A percentile compares a stretch with the other conserved stretches of the same genome.
These are phyloP conservation scores for Tachycineta bicolor DNA, from an alignment of 2,113 vertebrate genomes.

Conservation along the genomic window DNA sequence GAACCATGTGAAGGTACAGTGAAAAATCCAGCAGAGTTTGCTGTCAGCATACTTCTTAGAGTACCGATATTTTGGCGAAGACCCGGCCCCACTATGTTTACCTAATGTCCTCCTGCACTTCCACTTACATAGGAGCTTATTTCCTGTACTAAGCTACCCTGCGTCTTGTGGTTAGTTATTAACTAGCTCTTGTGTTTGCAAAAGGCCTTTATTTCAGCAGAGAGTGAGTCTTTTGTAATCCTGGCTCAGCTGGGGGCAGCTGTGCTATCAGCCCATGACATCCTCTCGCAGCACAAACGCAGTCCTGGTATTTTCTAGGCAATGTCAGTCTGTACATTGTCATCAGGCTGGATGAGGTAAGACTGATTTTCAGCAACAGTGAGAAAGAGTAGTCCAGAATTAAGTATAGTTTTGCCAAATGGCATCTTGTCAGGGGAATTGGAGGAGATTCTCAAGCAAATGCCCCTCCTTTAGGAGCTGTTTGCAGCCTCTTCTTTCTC, in stretches of 20 bases:
- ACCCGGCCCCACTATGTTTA: not conserved
- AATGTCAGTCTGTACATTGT: not conserved
- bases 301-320: not conserved
- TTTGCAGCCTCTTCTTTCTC: not conserved
- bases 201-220: not conserved
- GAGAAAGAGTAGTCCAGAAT: not conserved
- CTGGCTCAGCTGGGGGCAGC: rapidly evolving
- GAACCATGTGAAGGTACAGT: not conserved
- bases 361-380: not conserved
- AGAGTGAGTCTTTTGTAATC: not conserved
- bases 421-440: not conserved
- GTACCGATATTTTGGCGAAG: not conserved
- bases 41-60: not conserved
- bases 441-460: not conserved
- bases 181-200: not conserved
- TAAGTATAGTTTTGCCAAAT: not conserved
- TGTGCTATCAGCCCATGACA: not conserved
- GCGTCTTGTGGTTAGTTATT: not conserved
- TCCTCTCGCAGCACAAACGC: not conserved
- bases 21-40: not conserved
- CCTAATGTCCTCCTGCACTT: not conserved
- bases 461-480: not conserved
- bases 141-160: not conserved
- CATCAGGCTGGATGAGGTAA: not conserved
- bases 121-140: not conserved